Evolutionary conservation across 2,888 invertebrate species (phyloP).

Genomic region (Abrostola triplasia): DNA sequence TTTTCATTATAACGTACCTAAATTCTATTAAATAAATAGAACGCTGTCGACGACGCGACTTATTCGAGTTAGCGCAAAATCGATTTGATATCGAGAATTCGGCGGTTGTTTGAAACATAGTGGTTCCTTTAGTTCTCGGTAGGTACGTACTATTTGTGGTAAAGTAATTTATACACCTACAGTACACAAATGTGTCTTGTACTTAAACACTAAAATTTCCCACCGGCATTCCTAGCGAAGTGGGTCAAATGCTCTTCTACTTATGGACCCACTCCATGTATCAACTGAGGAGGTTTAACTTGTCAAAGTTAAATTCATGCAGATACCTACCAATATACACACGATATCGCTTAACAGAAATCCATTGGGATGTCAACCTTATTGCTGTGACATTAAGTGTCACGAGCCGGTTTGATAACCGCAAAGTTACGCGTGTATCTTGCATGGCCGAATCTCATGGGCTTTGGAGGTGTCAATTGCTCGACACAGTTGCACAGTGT

Average conservation of each 20-base stretch:
- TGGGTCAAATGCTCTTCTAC: constrained; percentile 62
- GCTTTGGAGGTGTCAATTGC: constrained; percentile 72
- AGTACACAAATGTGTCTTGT: constrained; percentile 19
- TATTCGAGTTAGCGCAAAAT: too few relatives aligned
- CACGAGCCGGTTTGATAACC: constrained; percentile 9
- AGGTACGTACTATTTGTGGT: background rate
- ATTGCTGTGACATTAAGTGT: constrained; percentile 7
- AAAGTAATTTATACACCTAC: background rate
- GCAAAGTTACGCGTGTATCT: constrained; percentile 51
- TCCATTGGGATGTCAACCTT: constrained; percentile 34
- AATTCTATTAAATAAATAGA: too few relatives aligned
- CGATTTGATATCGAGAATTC: background rate
- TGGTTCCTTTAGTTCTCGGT: background rate
- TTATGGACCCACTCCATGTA: constrained; percentile 63
- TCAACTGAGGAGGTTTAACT: constrained; percentile 64
- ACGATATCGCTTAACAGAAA: constrained; percentile 18
- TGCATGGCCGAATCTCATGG: constrained; percentile 65
- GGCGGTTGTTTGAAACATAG: background rate
- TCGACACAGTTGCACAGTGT: constrained; percentile 63
- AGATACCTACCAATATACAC: constrained; percentile 48
- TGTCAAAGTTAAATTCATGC: constrained; percentile 69
- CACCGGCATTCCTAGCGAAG: constrained; percentile 62
- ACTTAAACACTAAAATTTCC: constrained; percentile 55
- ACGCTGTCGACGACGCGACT: too few relatives aligned
- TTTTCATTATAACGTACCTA: too few relatives aligned